Percentiles rank a stretch among this genome's conserved stretches.
Evolutionary conservation across 2,888 invertebrate genomes (phyloP).

Genomic region (Griposia aprilina): DNA sequence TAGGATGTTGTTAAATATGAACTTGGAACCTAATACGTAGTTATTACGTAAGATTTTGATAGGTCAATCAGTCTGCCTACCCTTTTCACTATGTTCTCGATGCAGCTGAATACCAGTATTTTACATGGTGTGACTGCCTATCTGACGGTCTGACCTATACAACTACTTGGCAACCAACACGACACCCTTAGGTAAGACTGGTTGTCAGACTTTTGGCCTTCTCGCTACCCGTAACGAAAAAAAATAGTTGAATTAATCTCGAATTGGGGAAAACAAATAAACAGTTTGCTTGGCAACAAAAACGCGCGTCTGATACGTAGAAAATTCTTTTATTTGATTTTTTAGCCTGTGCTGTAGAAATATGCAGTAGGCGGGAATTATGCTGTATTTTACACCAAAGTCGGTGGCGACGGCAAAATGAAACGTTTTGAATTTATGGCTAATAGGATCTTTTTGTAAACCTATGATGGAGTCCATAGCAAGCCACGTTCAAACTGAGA

Average conservation of each 20-base stretch:
- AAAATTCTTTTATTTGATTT: slow-evolving; percentile 31
- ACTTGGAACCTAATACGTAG: not conserved
- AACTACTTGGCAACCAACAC: not conserved
- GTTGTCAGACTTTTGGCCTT: not conserved
- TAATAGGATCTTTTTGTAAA: slow-evolving; percentile 45
- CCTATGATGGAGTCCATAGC: slow-evolving; percentile 38
- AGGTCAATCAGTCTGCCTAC: too few species aligned
- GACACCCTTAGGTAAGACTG: not conserved
- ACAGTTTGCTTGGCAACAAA: slow-evolving; percentile 1
- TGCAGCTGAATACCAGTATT: too few species aligned
- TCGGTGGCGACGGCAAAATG: slow-evolving; percentile 45
- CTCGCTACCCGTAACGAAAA: not conserved
- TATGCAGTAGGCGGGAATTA: slow-evolving; percentile 43
- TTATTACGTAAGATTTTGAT: too few species aligned
- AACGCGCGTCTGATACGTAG: slow-evolving; percentile 4
- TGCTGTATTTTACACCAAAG: slow-evolving; percentile 45
- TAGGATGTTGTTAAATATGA: not conserved
- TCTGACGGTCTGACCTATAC: not conserved
- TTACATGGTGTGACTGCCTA: too few species aligned
- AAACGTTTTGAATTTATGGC: slow-evolving; percentile 53
- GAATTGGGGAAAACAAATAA: not conserved
- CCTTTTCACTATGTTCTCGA: too few species aligned
- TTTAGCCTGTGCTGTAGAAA: slow-evolving; percentile 33
- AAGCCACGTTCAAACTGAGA: slow-evolving; percentile 3
- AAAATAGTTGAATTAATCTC: not conserved